Evolutionary conservation across 2,113 vertebrate species (phyloP).

Genomic region (Naja naja): DNA sequence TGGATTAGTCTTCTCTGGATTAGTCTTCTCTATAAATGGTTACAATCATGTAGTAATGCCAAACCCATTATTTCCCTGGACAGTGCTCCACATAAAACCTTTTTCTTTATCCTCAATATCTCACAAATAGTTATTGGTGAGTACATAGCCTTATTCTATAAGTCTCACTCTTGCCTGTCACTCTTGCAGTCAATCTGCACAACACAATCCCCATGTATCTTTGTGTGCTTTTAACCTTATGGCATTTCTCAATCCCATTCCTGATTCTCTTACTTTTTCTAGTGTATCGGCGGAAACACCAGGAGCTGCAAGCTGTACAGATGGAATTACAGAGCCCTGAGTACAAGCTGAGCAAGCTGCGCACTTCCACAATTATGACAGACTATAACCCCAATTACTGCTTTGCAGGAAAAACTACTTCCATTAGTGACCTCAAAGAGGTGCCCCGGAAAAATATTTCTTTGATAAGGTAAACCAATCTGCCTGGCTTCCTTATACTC

Average conservation of each 20-base stretch:
- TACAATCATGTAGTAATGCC: not conserved
- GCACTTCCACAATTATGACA: slow-evolving; percentile 97
- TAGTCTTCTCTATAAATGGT: not conserved
- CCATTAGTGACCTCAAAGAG: slow-evolving; percentile 97
- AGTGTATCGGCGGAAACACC: slow-evolving; percentile 98
- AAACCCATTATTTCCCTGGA: not conserved
- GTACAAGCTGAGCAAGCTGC: slow-evolving; percentile 96
- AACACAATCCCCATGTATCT: not conserved
- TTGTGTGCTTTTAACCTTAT: not conserved
- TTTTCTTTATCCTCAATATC: not conserved
- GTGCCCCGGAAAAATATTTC: slow-evolving; percentile 94
- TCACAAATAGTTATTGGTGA: not conserved
- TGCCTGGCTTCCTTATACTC: slow-evolving; percentile 13
- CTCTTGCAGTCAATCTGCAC: not conserved
- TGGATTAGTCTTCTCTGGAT: not conserved
- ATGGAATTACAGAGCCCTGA: slow-evolving; percentile 97
- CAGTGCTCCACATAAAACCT: not conserved
- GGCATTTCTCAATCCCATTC: slow-evolving; percentile 4
- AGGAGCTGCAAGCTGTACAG: slow-evolving; percentile 96
- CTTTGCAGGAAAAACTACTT: slow-evolving; percentile 94
- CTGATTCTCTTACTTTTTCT: slow-evolving; percentile 26
- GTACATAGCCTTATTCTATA: not conserved
- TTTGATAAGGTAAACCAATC: slow-evolving; percentile 82
- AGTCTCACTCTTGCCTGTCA: not conserved
- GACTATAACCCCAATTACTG: slow-evolving; percentile 99